Conservation (phyloP, 92 coral and sea anemone species). For the Montipora capitata region DNA sequence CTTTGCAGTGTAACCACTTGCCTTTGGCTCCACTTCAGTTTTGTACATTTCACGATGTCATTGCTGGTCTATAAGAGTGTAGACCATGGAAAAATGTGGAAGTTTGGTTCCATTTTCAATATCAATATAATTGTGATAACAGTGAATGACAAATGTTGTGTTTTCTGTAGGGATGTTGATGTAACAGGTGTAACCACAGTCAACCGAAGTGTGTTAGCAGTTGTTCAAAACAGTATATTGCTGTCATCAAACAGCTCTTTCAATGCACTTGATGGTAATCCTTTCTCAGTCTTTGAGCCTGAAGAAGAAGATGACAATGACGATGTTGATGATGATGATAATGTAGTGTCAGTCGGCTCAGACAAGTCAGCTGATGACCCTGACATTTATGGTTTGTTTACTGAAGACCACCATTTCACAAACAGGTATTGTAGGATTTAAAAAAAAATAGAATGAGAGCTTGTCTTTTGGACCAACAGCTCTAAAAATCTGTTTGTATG, state of each 20-base stretch:
- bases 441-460: background rate
- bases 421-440: background rate
- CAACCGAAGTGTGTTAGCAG: background rate
- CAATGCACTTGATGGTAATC: background rate
- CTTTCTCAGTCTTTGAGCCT: background rate
- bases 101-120: background rate
- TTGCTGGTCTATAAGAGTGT: too few species aligned
- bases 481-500: too few species aligned
- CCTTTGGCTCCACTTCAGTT: background rate
- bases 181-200: constrained; percentile 1
- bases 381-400: background rate
- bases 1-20: background rate
- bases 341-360: background rate
- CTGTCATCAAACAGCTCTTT: background rate
- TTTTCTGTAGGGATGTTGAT: constrained; percentile 5
- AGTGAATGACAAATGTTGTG: background rate
- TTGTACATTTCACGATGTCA: too few species aligned
- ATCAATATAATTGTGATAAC: background rate
- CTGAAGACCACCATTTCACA: constrained; percentile 1
- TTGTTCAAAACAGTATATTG: background rate
- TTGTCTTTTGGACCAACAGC: background rate
- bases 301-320: background rate
- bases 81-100: background rate
- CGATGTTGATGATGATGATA: background rate
- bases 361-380: background rate